Conservation (phyloP, 2,888 invertebrate genomes). For the Amblyjoppa proteus region DNA sequence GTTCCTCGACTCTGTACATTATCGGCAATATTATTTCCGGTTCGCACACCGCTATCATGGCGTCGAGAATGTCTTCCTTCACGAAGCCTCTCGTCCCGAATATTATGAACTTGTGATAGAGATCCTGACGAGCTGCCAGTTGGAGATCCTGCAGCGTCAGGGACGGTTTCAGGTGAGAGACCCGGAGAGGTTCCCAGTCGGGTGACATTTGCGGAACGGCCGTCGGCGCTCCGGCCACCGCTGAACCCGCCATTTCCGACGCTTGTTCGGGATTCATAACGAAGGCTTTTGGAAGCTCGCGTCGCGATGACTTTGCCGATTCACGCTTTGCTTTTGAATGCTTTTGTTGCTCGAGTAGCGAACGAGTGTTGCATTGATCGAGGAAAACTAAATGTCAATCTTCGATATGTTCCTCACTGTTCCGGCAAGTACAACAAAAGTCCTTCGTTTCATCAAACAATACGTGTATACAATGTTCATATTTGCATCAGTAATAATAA, state of each 20-base stretch:
- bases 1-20: slow-evolving; percentile 75
- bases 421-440: not conserved
- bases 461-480: not conserved
- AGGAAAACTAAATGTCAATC: not conserved
- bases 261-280: slow-evolving; percentile 4
- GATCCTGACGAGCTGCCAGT: slow-evolving; percentile 78
- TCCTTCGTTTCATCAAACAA: not conserved
- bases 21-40: slow-evolving; percentile 79
- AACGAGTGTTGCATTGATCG: not conserved
- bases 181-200: slow-evolving; percentile 77
- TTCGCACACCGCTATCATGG: slow-evolving; percentile 74
- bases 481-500: not conserved
- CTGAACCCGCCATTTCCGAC: not conserved
- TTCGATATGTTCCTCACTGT: not conserved
- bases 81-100: slow-evolving; percentile 73
- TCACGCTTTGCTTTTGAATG: not conserved
- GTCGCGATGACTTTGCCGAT: not conserved
- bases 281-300: not conserved
- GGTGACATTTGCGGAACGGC: not conserved
- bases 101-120: slow-evolving; percentile 83
- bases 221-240: not conserved
- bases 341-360: no score
- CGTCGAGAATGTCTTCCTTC: slow-evolving; percentile 74
- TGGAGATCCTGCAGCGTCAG: slow-evolving; percentile 74
- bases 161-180: slow-evolving; percentile 77